These are phyloP conservation scores for Periplaneta americana DNA, from an alignment of 1,140 invertebrate species.

Conservation along the genomic window DNA sequence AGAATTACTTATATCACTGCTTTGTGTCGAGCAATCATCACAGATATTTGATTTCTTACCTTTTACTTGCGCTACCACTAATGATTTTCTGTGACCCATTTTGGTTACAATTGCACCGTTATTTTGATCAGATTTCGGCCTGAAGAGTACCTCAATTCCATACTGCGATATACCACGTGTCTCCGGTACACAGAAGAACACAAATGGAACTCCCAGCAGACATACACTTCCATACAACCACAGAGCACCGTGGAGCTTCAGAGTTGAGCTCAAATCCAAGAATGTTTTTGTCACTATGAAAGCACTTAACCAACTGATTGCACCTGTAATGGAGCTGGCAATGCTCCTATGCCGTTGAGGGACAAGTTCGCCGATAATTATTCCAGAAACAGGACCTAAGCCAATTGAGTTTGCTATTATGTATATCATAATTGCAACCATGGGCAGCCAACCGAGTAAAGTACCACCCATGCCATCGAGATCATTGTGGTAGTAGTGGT, in stretches of 20 bases:
- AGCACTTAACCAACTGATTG: conserved; percentile 19
- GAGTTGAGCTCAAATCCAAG: conserved; percentile 1
- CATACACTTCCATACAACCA: conserved; percentile 18
- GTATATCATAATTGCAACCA: conserved; percentile 15
- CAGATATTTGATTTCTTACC: neutral
- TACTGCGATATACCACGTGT: conserved; percentile 19
- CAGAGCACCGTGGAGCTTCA: conserved; percentile 15
- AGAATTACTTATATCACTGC: neutral
- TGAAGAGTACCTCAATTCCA: conserved; percentile 17
- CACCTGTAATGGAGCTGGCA: conserved; percentile 16
- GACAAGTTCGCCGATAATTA: conserved; percentile 18
- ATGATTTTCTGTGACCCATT: neutral
- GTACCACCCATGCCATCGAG: neutral
- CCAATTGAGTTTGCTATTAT: conserved; percentile 18
- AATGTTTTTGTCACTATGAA: conserved; percentile 22
- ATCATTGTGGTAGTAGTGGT: conserved; percentile 14
- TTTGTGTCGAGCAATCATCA: neutral
- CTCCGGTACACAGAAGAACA: conserved; percentile 14
- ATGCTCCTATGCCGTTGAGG: conserved; percentile 18
- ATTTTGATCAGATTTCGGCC: neutral
- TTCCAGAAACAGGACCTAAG: conserved; percentile 17
- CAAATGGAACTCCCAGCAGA: conserved; percentile 16
- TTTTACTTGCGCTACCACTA: neutral
- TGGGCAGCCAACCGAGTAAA: conserved; percentile 9
- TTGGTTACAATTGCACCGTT: neutral